Evolutionary conservation across 2,888 invertebrate genomes (phyloP), one percentile per base, ranked within the genome.

Genomic region (Leptopilina syphax): DNA sequence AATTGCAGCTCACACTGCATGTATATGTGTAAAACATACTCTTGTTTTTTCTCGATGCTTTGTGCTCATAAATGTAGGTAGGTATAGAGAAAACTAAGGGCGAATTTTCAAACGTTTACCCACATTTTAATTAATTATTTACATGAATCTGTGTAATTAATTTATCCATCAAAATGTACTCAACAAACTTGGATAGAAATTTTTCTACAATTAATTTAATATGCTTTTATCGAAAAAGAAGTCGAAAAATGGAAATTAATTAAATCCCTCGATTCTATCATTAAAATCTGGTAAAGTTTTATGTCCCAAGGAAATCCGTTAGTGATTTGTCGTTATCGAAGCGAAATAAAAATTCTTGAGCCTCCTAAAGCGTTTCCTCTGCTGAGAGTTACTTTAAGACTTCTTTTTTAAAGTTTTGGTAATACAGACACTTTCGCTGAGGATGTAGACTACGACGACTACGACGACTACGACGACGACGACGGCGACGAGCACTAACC

Each of bases 1-100:
- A 84, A 84, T 87, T 85, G 82, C 83, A 80, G 68, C 57, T 73
- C 60, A 24, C 70, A 65, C 79, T 24, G 50, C 10, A 24, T 76
- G 79, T 80, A 80, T 78, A 44, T 12, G 82, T 78, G 77, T 76
- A 77, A 80, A 81, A 77, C 66, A 63, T 24, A 77, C 34, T 27
- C 73, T 73, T 54, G 27, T 73, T 73, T 73, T 73, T 57, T 34
- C 68, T 76, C 24, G 67, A 50, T 65, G 67, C 60, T 77, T 18
- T 73, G 4, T 13, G 57, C 57, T 8, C 9, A n/a, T 5, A 73
- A 57, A 34, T 27, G 3, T 27, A 57, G 12, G 34, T 70, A 68
- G 24, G 2, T 34, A 50, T 10, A 57, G 27, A 5, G 34, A 73
- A n/a, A 54, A 18, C 6, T 60, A n/a, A 5, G 12, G n/a, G 18